Base-by-base conservation (phyloP, 2,888 invertebrate genomes). In the Drosophila seclusa region DNA sequence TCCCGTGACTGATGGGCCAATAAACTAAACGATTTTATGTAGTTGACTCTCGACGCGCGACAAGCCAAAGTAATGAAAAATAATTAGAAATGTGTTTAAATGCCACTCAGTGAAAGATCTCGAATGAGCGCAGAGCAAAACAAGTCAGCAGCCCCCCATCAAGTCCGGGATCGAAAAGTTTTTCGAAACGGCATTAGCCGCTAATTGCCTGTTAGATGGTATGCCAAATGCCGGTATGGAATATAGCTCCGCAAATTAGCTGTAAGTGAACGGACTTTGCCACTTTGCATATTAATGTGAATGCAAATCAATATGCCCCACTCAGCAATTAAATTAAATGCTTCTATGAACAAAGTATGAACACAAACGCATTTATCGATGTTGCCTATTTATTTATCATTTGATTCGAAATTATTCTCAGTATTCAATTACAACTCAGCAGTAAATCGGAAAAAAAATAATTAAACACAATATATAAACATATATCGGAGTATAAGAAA, bases 11-110 rank as follows among this genome's bases (percentile, higher is more conserved):
- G 90, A 90, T 90, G 89, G 90, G 87, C 84, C 81, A 90, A 90
- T 90, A 90, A 90, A 90, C 77, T 90, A 84, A 74, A 64, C 80
- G 83, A 89, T 81, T 90, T 90, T 90, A 90, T 90, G 86, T 70
- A 78, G 69, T 69, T 70, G 76, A 72, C 83, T 76, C 76, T 62
- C 54, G 68, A 70, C 48, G 59, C 70, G 76, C 87, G 85, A 85
- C 88, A 85, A 75, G 68, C 86, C 71, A 68, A 73, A 80, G 86
- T 83, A 88, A 88, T 86, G 88, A 86, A 86, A 86, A 83, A 83
- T 86, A 88, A 88, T 88, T 88, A 86, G 83, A 86, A 86, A 88
- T 83, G 72, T 82, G 70, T 78, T 85, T 79, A 66, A 66, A 77
- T 66, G 73, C 49, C 64, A 68, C 63, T 63, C 69, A 69, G 68